Evolutionary conservation across 2,113 vertebrate genomes (phyloP).

Genomic region (Carassius gibelio): DNA sequence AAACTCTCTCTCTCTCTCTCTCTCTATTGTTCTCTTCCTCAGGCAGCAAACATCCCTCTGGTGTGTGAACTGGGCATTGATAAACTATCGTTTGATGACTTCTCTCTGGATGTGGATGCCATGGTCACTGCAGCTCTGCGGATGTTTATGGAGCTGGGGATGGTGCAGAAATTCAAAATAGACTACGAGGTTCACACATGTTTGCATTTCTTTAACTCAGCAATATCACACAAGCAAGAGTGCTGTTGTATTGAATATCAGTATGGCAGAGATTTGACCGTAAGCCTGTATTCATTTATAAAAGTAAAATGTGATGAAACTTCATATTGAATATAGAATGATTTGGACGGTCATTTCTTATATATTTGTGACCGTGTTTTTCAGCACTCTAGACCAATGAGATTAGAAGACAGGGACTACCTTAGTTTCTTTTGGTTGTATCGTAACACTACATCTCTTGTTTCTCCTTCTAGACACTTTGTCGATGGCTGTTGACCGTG

Average conservation of each 20-base stretch:
- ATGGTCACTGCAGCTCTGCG: slow-evolving; percentile 96
- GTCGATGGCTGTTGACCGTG: slow-evolving; percentile 97
- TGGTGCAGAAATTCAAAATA: slow-evolving; percentile 99
- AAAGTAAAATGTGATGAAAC: not conserved
- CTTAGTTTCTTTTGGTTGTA: not conserved
- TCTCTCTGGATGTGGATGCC: slow-evolving; percentile 94
- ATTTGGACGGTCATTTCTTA: not conserved
- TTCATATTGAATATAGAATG: not conserved
- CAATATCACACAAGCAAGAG: not conserved
- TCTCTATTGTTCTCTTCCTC: slow-evolving; percentile 63
- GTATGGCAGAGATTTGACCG: not conserved
- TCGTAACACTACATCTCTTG: not conserved
- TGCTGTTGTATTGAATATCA: not conserved
- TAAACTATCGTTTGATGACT: slow-evolving; percentile 96
- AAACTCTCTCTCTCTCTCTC: not conserved
- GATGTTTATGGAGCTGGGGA: slow-evolving; percentile 99
- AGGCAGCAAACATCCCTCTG: slow-evolving; percentile 95
- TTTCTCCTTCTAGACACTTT: slow-evolving; percentile 82
- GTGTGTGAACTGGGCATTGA: slow-evolving; percentile 95
- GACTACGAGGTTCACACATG: slow-evolving; percentile 89
- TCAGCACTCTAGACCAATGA: not conserved
- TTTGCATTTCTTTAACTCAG: not conserved
- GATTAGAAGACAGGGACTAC: not conserved
- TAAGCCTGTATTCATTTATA: not conserved
- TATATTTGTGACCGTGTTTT: not conserved